Conservation (phyloP, 2,888 invertebrate genomes). For the Archips crataeganus region DNA sequence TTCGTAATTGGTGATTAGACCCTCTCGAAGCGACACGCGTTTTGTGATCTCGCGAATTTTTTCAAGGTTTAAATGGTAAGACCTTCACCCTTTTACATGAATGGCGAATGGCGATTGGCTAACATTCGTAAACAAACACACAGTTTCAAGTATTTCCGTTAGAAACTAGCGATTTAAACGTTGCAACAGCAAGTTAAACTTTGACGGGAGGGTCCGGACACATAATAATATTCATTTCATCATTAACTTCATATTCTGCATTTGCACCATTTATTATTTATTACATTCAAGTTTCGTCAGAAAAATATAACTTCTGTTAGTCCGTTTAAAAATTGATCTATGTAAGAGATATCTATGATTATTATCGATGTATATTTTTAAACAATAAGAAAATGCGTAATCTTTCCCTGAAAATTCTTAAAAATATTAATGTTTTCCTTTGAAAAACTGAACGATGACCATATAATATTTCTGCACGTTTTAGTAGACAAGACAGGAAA, state of each 20-base stretch:
- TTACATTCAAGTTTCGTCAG: neutral
- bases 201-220: conserved; percentile 55
- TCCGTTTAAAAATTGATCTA: neutral
- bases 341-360: neutral
- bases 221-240: conserved; percentile 33
- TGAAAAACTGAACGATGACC: neutral
- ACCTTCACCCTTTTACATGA: conserved; percentile 73
- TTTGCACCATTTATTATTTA: neutral
- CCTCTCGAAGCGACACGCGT: conserved; percentile 28
- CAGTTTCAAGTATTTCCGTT: conserved; percentile 71
- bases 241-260: neutral
- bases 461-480: neutral
- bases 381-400: neutral
- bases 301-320: neutral
- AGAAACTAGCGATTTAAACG: conserved; percentile 68
- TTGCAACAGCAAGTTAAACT: conserved; percentile 58
- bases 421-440: neutral
- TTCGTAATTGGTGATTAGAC: conserved; percentile 20
- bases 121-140: conserved; percentile 64
- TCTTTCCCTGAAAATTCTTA: neutral
- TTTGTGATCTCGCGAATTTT: conserved; percentile 42
- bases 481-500: conserved; percentile 23
- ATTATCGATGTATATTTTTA: too few relatives aligned
- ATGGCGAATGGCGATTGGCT: conserved; percentile 73
- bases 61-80: conserved; percentile 61